These are phyloP conservation scores for Chondrilla cf. caribensis DNA, from an alignment of 37 sponge, comb jelly and placozoan genomes.

Conservation along the genomic window DNA sequence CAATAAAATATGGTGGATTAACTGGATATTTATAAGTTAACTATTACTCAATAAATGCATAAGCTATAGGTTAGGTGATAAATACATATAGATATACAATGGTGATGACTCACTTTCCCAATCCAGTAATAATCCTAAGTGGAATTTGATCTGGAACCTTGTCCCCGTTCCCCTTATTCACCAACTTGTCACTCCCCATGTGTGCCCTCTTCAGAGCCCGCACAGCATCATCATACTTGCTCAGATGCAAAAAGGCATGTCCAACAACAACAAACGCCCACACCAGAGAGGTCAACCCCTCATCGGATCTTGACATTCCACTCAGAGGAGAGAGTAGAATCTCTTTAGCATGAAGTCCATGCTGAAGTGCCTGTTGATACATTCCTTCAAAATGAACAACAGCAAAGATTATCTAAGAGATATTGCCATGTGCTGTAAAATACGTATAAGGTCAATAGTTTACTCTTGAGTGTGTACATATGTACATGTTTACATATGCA, in stretches of 20 bases:
- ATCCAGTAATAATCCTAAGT: background rate
- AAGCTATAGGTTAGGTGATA: background rate
- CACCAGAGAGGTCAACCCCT: background rate
- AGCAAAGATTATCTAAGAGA: too few relatives aligned
- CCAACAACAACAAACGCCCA: constrained; percentile 1
- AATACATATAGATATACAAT: background rate
- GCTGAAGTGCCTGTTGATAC: constrained; percentile 6
- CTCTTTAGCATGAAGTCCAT: constrained; percentile 12
- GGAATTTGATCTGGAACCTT: background rate
- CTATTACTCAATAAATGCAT: background rate
- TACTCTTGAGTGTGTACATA: too few relatives aligned
- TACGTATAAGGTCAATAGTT: too few relatives aligned
- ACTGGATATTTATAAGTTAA: background rate
- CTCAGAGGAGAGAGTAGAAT: background rate
- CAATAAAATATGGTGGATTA: too few relatives aligned
- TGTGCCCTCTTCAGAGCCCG: background rate
- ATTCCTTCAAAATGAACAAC: too few relatives aligned
- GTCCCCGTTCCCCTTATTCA: background rate
- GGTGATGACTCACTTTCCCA: constrained; percentile 18
- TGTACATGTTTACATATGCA: too few relatives aligned
- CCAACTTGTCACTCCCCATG: background rate
- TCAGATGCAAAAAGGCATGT: background rate
- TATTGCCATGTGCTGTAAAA: too few relatives aligned
- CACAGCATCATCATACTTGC: constrained; percentile 11
- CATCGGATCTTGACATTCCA: background rate